Evolutionary conservation across 2,113 vertebrate genomes (phyloP), one percentile per base, ranked within the genome.

Genomic region (Capreolus pygargus): DNA sequence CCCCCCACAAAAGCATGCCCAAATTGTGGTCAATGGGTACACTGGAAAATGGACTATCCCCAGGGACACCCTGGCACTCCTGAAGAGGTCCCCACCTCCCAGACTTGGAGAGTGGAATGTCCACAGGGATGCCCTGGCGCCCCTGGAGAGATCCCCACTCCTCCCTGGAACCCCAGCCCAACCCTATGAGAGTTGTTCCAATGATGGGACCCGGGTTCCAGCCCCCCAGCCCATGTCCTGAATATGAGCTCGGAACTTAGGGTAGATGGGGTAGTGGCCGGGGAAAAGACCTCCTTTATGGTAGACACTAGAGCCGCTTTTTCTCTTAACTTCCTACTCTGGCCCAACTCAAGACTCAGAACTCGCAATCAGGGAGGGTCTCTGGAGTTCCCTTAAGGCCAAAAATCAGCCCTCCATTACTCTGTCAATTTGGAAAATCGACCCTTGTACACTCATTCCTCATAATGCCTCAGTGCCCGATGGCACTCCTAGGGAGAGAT

Each of bases 151-250:
- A 36, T 70, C n/a, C 19, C n/a, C n/a, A 70, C 67, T 70, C 36
- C n/a, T 39, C n/a, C 67, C 67, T 0, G 2, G 67, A 70, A 70
- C 67, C 19, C 19, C n/a, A 70, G 10, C n/a, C 5, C 36, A 70
- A 21, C n/a, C 64, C n/a, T 36, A 70, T 2, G 1, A 70, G 8
- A 70, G n/a, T 70, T 70, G 19, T 70, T 70, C 64, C 64, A 70
- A 23, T 70, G n/a, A 70, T 0, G 9, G 64, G 19, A 70, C 9
- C n/a, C 11, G 9, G 17, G 64, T 70, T 70, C 67, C 67, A 70
- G n/a, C 4, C 19, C 19, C 9, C 5, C 0, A 3, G 70, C 39
- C 39, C 23, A 1, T 25, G 11, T 76, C 39, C 39, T 27, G 39
- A 23, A 39, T 39, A 76, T 12, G 7, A 43, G 39, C 39, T 76